These are phyloP conservation scores for Drosophila lacertosa DNA, from an alignment of 1,140 invertebrate genomes.

Conservation along the genomic window DNA sequence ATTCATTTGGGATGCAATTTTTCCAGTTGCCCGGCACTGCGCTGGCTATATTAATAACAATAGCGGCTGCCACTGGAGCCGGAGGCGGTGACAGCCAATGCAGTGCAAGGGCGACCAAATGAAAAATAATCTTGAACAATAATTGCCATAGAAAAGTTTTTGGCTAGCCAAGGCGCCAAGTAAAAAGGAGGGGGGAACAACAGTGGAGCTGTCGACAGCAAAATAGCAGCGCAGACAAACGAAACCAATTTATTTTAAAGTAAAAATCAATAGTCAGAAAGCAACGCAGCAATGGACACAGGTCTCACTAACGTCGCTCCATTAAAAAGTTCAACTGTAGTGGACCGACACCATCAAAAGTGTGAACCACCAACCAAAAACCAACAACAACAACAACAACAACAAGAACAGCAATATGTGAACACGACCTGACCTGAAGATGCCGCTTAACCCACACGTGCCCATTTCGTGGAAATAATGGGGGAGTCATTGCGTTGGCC, in stretches of 20 bases:
- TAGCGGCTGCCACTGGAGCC: slow-evolving; percentile 52
- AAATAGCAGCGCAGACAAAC: slow-evolving; percentile 67
- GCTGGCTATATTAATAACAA: slow-evolving; percentile 74
- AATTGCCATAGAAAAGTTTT: slow-evolving; percentile 74
- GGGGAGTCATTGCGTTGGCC: background rate
- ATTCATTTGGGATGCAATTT: slow-evolving; percentile 69
- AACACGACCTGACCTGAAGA: background rate
- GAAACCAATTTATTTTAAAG: slow-evolving; percentile 81
- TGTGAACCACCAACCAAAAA: slow-evolving; percentile 8
- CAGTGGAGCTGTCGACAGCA: slow-evolving; percentile 27
- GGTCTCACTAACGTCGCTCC: slow-evolving; percentile 2
- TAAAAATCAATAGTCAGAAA: slow-evolving; percentile 76
- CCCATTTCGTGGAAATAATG: background rate
- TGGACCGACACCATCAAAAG: slow-evolving; percentile 13
- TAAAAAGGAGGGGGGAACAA: background rate
- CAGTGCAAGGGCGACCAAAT: slow-evolving; percentile 40
- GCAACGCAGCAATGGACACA: slow-evolving; percentile 1
- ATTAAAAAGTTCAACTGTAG: slow-evolving; percentile 32
- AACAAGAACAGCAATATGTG: background rate
- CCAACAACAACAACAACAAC: slow-evolving; percentile 30
- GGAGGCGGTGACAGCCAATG: slow-evolving; percentile 46
- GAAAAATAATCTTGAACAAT: slow-evolving; percentile 78
- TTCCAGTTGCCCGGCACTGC: slow-evolving; percentile 45
- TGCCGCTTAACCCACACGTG: slow-evolving; percentile 7
- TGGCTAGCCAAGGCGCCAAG: slow-evolving; percentile 18